phyloP scores from a whole-genome alignment of 2,888 invertebrate species.

The Nesidiocoris tenuis region DNA sequence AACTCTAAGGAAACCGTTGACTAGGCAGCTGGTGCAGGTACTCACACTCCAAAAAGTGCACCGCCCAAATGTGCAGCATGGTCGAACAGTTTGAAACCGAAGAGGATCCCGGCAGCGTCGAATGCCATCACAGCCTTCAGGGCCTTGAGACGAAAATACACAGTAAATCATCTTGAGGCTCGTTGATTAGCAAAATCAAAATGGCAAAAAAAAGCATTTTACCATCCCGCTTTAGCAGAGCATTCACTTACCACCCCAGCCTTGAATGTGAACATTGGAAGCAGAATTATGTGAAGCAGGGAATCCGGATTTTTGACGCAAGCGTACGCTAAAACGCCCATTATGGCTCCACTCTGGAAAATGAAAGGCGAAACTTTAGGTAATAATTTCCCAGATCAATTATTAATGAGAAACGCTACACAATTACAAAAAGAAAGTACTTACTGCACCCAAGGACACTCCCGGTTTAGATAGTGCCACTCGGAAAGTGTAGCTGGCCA shows the following conservation, averaged over 20 bases:
- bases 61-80: slow-evolving; percentile 99
- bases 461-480: slow-evolving; percentile 67
- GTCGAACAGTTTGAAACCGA: slow-evolving; percentile 91
- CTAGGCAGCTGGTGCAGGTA: too few relatives aligned
- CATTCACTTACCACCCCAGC: slow-evolving; percentile 70
- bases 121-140: slow-evolving; percentile 81
- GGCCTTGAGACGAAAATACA: slow-evolving; percentile 63
- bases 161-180: too few relatives aligned
- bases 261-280: slow-evolving; percentile 86
- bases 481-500: slow-evolving; percentile 81
- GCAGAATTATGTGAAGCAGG: slow-evolving; percentile 81
- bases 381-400: too few relatives aligned
- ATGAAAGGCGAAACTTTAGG: too few relatives aligned
- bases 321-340: slow-evolving; percentile 83
- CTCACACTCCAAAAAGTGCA: slow-evolving; percentile 86
- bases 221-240: slow-evolving; percentile 4
- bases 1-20: too few relatives aligned
- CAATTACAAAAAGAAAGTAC: slow-evolving; percentile 54
- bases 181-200: neutral
- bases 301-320: slow-evolving; percentile 87
- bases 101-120: slow-evolving; percentile 77
- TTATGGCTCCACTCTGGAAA: slow-evolving; percentile 90
- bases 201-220: too few relatives aligned
- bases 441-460: slow-evolving; percentile 89
- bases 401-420: too few relatives aligned